phyloP scores from a whole-genome alignment of 92 coral and sea anemone species.

The Phenganax subtilis region DNA sequence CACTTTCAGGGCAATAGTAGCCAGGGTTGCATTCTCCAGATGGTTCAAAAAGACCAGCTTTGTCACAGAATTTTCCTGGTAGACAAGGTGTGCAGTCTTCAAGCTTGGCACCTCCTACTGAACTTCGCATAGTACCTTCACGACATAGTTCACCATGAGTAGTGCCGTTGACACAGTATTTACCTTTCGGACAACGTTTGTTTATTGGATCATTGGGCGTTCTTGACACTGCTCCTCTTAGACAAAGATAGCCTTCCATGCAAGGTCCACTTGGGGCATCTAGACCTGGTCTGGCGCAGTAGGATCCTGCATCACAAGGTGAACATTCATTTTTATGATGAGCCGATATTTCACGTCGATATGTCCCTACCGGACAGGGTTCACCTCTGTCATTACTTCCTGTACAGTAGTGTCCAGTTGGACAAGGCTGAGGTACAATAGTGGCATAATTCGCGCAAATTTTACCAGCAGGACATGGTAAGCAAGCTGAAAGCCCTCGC shows the following conservation, averaged over 20 bases:
- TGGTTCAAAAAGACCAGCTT: conserved; percentile 52
- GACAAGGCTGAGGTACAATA: conserved; percentile 59
- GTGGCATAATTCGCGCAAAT: conserved; percentile 83
- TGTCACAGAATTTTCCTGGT: conserved; percentile 75
- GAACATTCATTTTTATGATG: conserved; percentile 71
- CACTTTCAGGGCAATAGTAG: conserved; percentile 80
- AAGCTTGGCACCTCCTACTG: conserved; percentile 49
- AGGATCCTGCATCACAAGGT: conserved; percentile 77
- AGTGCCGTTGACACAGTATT: conserved; percentile 74
- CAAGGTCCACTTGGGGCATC: conserved; percentile 59
- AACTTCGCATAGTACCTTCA: conserved; percentile 76
- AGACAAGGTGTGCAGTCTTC: conserved; percentile 34
- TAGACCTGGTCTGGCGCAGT: conserved; percentile 72
- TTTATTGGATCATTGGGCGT: conserved; percentile 63
- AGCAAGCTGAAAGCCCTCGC: conserved; percentile 55
- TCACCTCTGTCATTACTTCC: conserved; percentile 57
- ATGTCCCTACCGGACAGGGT: conserved; percentile 82
- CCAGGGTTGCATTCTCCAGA: conserved; percentile 81
- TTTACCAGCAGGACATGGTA: conserved; percentile 63
- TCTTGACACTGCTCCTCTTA: conserved; percentile 61
- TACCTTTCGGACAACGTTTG: conserved; percentile 70
- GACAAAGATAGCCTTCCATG: conserved; percentile 73
- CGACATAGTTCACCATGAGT: conserved; percentile 75
- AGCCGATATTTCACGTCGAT: conserved; percentile 52
- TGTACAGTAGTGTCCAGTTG: conserved; percentile 83